A percentile compares a stretch with the other conserved stretches of the same genome.
Evolutionary conservation across 2,113 vertebrate genomes (phyloP).

Genomic region (Anoura caudifer): DNA sequence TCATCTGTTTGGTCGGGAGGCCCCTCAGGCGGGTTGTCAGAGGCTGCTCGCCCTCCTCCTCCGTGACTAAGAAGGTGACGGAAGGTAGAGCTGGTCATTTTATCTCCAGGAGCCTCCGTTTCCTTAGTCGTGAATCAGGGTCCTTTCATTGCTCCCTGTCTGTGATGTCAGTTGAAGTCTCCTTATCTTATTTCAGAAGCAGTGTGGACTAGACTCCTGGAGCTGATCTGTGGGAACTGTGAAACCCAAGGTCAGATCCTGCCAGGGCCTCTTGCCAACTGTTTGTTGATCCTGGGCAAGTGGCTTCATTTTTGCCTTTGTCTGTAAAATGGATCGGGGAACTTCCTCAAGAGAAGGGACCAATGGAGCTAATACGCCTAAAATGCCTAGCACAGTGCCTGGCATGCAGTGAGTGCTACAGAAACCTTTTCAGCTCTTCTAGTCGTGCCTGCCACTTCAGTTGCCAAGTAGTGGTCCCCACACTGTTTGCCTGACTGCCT

Average conservation of each 20-base stretch:
- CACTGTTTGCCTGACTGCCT: neutral
- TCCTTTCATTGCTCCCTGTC: neutral
- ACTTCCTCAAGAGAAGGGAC: constrained; percentile 55
- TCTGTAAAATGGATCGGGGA: neutral
- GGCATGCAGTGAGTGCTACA: neutral
- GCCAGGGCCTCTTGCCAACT: neutral
- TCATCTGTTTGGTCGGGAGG: neutral
- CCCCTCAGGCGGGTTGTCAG: neutral
- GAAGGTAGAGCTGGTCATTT: neutral
- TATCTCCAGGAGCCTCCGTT: neutral
- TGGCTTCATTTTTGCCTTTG: neutral
- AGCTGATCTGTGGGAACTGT: neutral
- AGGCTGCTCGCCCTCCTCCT: neutral
- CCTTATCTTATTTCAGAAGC: neutral
- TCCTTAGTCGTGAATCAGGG: neutral
- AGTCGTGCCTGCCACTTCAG: neutral
- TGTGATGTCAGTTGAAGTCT: neutral
- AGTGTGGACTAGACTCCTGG: neutral
- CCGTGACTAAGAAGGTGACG: neutral
- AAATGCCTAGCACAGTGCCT: neutral
- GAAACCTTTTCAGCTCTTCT: neutral
- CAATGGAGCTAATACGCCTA: neutral
- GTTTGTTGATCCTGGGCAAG: neutral
- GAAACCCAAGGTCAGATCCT: neutral
- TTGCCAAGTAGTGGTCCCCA: neutral